Evolutionary conservation across 2,888 invertebrate genomes (phyloP).

Genomic region (Platerodrilus igneus): DNA sequence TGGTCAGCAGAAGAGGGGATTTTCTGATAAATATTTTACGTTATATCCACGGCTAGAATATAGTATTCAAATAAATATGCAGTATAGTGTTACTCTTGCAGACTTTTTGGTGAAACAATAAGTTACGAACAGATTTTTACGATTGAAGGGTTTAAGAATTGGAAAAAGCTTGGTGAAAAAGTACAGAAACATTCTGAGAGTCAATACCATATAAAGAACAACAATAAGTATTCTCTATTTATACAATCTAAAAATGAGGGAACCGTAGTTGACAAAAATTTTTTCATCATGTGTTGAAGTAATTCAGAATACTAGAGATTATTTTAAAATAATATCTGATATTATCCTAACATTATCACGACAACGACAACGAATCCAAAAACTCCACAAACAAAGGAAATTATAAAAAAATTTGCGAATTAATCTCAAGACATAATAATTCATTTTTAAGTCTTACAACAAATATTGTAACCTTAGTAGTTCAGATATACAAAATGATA

Average conservation of each 20-base stretch:
- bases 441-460: no score
- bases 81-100: constrained; percentile 6
- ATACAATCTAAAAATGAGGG: constrained; percentile 2
- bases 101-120: constrained; percentile 2
- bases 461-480: no score
- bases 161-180: constrained; percentile 6
- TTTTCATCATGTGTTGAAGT: neutral
- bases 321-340: no score
- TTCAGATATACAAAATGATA: no score
- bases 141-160: constrained; percentile 5
- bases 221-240: constrained; percentile 4
- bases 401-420: no score
- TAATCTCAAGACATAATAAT: no score
- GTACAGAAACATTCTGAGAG: constrained; percentile 2
- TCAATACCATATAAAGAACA: neutral
- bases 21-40: constrained; percentile 8
- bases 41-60: constrained; percentile 6
- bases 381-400: no score
- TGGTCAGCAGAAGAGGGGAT: constrained; percentile 4
- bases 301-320: constrained; percentile 3
- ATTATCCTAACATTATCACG: no score
- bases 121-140: constrained; percentile 2
- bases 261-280: neutral
- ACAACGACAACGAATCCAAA: no score
- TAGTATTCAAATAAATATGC: constrained; percentile 4